A percentile compares a stretch with the other conserved stretches of the same genome.
Evolutionary conservation across 2,113 vertebrate species (phyloP).

Genomic region (Sialia sialis): DNA sequence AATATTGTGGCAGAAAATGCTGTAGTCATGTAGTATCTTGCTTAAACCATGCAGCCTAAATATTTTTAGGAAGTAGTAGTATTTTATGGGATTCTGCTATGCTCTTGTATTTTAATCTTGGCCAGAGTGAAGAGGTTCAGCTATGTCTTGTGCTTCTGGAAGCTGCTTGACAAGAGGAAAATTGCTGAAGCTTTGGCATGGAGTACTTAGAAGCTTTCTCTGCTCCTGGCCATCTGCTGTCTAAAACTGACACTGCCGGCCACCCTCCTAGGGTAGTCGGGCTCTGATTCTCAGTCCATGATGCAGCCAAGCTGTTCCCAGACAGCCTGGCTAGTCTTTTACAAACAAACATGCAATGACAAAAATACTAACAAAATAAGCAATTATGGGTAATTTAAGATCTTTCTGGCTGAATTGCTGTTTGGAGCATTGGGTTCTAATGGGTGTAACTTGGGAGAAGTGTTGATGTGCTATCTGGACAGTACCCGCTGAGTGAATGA

Average conservation of each 20-base stretch:
- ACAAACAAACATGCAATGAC: slow-evolving; percentile 24
- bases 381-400: slow-evolving; percentile 34
- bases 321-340: slow-evolving; percentile 42
- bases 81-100: not conserved
- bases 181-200: slow-evolving; percentile 33
- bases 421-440: not conserved
- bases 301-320: slow-evolving; percentile 60
- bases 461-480: slow-evolving; percentile 51
- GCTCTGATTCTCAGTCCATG: not conserved
- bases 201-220: slow-evolving; percentile 40
- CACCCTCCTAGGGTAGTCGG: not conserved
- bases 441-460: not conserved
- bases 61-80: slow-evolving; percentile 1
- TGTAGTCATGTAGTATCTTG: not conserved
- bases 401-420: not conserved
- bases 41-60: not conserved
- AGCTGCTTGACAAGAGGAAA: slow-evolving; percentile 10
- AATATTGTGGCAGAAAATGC: not conserved
- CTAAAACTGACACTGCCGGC: slow-evolving; percentile 5
- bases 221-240: slow-evolving; percentile 44
- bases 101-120: slow-evolving; percentile 17
- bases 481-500: slow-evolving; percentile 12
- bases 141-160: slow-evolving; percentile 5
- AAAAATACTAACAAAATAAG: slow-evolving; percentile 8
- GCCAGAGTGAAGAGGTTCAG: not conserved